phyloP scores from a whole-genome alignment of 2,113 vertebrate species.

The Morone chrysops region DNA sequence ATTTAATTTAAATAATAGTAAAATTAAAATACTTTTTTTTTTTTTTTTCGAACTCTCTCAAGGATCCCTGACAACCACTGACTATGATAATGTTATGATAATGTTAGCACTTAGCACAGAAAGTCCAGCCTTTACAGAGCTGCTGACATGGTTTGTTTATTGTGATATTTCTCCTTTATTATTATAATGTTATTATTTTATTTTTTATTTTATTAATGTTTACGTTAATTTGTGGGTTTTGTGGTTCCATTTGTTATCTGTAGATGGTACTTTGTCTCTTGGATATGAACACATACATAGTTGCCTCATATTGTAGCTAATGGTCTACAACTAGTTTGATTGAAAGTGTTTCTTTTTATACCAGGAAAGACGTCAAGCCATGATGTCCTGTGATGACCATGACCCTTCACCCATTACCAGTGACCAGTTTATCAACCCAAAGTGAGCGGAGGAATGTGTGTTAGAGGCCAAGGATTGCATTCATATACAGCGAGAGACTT shows the following conservation, averaged over 20 bases:
- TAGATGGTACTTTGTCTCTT: background rate
- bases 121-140: too few relatives aligned
- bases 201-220: background rate
- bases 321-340: background rate
- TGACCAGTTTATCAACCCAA: constrained; percentile 4
- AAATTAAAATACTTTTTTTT: too few relatives aligned
- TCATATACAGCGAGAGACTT: background rate
- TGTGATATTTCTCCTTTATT: too few relatives aligned
- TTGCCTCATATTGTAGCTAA: background rate
- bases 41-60: too few relatives aligned
- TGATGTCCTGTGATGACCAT: background rate
- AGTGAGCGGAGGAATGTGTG: background rate
- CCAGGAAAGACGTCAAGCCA: background rate
- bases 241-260: background rate
- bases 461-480: background rate
- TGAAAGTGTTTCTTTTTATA: background rate
- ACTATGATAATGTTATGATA: too few relatives aligned
- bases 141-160: too few relatives aligned
- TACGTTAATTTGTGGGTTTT: background rate
- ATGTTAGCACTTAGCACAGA: too few relatives aligned
- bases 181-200: too few relatives aligned
- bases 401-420: constrained; percentile 17
- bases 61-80: too few relatives aligned
- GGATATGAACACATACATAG: too few relatives aligned
- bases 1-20: too few relatives aligned